Evolutionary conservation across 2,888 invertebrate species (phyloP), one percentile per base, ranked within the genome.

Genomic region (Lochmaea crataegi): DNA sequence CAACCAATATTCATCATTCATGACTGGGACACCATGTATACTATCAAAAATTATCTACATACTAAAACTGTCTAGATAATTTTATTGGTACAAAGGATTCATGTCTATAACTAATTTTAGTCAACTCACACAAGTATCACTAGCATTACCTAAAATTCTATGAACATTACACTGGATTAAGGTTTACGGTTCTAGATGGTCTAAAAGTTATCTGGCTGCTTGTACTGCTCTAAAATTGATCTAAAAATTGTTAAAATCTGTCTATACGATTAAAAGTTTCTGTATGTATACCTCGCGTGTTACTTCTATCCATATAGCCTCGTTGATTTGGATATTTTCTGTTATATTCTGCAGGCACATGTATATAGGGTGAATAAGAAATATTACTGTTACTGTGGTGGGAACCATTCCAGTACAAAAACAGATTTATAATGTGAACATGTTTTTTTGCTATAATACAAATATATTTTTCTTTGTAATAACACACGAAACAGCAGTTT

Each of bases 281-380:
- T 71, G 68, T 76, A 76, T 75, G 85, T 95, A 53, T 53, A 96
- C 96, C 96, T 96, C 96, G 92, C 93, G 93, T 88, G 94, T 95
- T 90, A 94, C 92, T 89, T 93, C 92, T 90, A 95, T 94, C 96
- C 96, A 96, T 90, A 94, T 93, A 87, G 94, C 95, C 91, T 96
- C 95, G 91, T 96, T 96, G 91, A 96, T 92, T 91, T 96, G 94
- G 90, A 95, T 93, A 91, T 94, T 93, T 93, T 96, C 95, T 90
- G 95, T 96, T 93, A 96, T 94, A 91, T 96, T 96, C 96, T 96
- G 94, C 90, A 92, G 91, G 91, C 90, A 92, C 90, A 79, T 68
- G 70, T 38, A 69, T 42, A 70, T 56, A 16, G 38, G 71, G 64
- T 57, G 16, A 65, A 75, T 9, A 42, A 12, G 32, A 32, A 32